Base-by-base conservation (phyloP, 1,140 invertebrate genomes). In the Drosophila yakuba region DNA sequence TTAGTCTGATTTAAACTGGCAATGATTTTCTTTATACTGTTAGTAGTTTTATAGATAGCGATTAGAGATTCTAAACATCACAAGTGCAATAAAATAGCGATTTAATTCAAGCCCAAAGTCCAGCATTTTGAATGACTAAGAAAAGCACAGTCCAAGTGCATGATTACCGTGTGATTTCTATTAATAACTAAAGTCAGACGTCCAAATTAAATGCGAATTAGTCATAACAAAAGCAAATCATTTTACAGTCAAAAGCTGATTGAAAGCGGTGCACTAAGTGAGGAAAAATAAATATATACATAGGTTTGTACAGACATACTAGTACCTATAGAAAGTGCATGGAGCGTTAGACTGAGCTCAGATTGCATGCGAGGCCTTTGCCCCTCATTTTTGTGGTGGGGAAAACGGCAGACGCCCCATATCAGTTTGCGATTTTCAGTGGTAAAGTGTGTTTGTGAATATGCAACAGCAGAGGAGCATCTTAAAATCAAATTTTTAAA, bases 381-480 rank as follows among this genome's bases (percentile, higher is more conserved):
- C 51, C 59, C 76, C 56, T 8, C 47, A 36, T 38, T 28, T 50
- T 23, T 32, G 32, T n/a, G 38, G 12, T 44, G 36, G 54, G 45
- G 23, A 38, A 50, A 39, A 25, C 35, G 39, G 4, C 57, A 59
- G 51, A 78, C 66, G 51, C 54, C 44, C 38, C 74, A 72, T 85
- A 85, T 85, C 78, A 67, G 78, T 41, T 85, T 78, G 78, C 78
- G 74, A 47, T 72, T 55, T 60, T 39, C 23, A 47, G 69, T 47
- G 47, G 67, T 62, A 59, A 84, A 85, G 73, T 57, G 61, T 63
- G 61, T 67, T 47, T 48, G 25, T 56, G 15, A 45, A 25, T 32
- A 51, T 73, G 48, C 55, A 47, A 59, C 56, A 38, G 48, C 43
- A 74, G 66, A 56, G 17, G 4, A 51, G 58, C 1, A 28, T 55